A percentile compares a stretch with the other conserved stretches of the same genome.
phyloP scores from a whole-genome alignment of 1,140 invertebrate species.

The Trachelipus rathkii region DNA sequence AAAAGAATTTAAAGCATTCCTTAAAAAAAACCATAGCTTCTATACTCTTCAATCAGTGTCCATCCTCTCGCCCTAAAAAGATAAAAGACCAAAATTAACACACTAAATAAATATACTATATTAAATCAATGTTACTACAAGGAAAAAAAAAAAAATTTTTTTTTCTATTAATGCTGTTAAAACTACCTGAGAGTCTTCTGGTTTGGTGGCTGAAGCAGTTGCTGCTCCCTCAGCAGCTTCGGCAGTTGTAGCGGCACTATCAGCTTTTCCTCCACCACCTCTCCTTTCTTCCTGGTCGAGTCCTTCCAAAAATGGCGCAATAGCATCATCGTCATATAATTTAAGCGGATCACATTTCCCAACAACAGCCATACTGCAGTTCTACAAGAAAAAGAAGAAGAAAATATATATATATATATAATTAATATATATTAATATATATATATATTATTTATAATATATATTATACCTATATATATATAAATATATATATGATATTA shows the following conservation, averaged over 20 bases:
- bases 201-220: not conserved
- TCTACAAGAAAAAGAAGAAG: conserved; percentile 56
- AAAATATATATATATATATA: no score
- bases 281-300: conserved; percentile 72
- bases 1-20: conserved; percentile 2
- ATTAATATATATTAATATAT: no score
- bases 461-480: no score
- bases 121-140: no score
- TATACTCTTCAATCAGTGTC: conserved; percentile 32
- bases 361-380: conserved; percentile 86
- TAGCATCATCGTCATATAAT: conserved; percentile 73
- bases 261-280: conserved; percentile 54
- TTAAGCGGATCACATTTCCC: conserved; percentile 74
- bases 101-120: no score
- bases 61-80: conserved; percentile 33
- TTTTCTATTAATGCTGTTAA: not conserved
- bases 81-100: no score
- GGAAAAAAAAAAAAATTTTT: no score
- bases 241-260: conserved; percentile 48
- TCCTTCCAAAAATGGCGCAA: conserved; percentile 64
- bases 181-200: not conserved
- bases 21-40: not conserved
- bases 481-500: no score
- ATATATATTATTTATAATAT: no score
- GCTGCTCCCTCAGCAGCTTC: conserved; percentile 34